Conservation (phyloP, 2,797 vertebrate species). For the Sciaenops ocellatus region DNA sequence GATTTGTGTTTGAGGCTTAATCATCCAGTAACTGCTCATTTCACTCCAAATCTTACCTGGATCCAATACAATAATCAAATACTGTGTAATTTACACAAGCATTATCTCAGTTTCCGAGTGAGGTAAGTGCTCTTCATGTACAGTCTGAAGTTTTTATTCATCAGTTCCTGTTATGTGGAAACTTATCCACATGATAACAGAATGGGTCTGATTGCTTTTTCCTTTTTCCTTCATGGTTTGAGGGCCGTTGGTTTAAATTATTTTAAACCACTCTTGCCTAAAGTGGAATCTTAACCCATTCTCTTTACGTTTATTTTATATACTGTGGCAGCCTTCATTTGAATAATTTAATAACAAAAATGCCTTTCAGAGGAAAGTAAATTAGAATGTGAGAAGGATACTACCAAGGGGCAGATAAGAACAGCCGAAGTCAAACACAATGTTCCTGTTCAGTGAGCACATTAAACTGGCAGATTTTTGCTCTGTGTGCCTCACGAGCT, state of each 20-base stretch:
- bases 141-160: constrained; percentile 14
- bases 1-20: background rate
- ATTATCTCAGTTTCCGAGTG: background rate
- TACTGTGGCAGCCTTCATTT: constrained; percentile 71
- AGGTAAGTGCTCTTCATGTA: constrained; percentile 7
- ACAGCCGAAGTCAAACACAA: constrained; percentile 83
- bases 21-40: background rate
- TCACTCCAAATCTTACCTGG: background rate
- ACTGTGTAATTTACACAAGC: background rate
- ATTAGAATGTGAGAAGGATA: constrained; percentile 76
- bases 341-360: constrained; percentile 80
- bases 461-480: constrained; percentile 82
- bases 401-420: constrained; percentile 83
- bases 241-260: constrained; percentile 45
- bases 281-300: constrained; percentile 60
- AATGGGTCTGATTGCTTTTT: constrained; percentile 16
- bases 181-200: background rate
- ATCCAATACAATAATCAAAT: background rate
- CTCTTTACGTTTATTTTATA: constrained; percentile 64
- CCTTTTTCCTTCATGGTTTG: constrained; percentile 15
- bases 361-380: constrained; percentile 76
- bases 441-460: constrained; percentile 85
- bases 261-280: constrained; percentile 46
- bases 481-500: constrained; percentile 68
- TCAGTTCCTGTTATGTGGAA: constrained; percentile 28